Conservation (phyloP, 2,113 vertebrate genomes). For the Puma concolor region DNA sequence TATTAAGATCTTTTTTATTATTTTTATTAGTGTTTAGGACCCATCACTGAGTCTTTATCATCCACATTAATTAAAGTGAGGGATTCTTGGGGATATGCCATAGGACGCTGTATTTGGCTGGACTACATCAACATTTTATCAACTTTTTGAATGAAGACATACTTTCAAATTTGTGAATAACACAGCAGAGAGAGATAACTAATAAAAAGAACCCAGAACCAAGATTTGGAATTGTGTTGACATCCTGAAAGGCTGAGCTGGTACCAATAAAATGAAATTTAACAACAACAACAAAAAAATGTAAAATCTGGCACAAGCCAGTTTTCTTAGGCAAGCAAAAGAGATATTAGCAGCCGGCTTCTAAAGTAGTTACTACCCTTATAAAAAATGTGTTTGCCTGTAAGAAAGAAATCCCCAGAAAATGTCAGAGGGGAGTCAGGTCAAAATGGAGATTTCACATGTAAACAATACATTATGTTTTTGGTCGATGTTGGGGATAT, state of each 20-base stretch:
- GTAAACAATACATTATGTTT: not conserved
- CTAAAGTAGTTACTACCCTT: not conserved
- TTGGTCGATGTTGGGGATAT: no score
- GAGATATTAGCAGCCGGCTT: not conserved
- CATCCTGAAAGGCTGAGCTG: not conserved
- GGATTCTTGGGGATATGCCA: not conserved
- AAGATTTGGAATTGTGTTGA: not conserved
- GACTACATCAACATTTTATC: not conserved
- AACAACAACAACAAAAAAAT: not conserved
- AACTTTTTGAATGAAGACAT: not conserved
- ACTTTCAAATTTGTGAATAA: not conserved
- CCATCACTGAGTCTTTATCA: not conserved
- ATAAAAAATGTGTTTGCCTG: not conserved
- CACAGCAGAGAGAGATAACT: not conserved
- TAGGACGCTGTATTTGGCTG: no score
- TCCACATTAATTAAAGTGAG: not conserved
- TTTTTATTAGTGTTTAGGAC: not conserved
- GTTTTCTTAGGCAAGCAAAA: not conserved
- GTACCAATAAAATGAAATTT: not conserved
- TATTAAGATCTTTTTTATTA: not conserved
- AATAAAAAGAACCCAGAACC: not conserved
- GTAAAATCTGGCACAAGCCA: not conserved
- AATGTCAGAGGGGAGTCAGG: not conserved
- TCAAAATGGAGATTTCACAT: not conserved
- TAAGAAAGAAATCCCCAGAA: not conserved